phyloP scores from a whole-genome alignment of 2,113 vertebrate genomes.

The Gnathonemus longibarbis region DNA sequence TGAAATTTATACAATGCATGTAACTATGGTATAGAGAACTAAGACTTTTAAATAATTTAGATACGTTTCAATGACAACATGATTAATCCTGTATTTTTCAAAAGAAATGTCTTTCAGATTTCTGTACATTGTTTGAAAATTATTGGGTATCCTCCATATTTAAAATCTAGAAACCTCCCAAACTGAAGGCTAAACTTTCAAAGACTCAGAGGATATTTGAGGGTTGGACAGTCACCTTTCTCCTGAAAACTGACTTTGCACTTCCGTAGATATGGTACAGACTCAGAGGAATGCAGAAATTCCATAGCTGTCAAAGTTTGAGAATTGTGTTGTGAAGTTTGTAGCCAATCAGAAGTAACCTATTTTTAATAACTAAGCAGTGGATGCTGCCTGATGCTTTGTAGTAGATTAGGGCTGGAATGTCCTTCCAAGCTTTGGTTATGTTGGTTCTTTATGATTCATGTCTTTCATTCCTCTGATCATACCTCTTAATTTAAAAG shows the following conservation, averaged over 20 bases:
- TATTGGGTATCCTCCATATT: background rate
- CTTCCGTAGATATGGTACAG: background rate
- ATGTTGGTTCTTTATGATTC: background rate
- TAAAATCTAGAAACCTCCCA: background rate
- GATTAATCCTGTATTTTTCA: background rate
- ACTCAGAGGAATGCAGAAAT: background rate
- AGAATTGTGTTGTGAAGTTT: background rate
- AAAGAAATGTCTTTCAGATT: background rate
- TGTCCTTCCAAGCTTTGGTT: background rate
- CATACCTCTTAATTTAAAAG: background rate
- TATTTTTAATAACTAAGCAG: background rate
- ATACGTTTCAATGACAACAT: background rate
- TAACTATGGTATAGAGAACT: background rate
- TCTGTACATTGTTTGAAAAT: background rate
- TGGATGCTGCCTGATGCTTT: too few relatives aligned
- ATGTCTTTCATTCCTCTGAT: background rate
- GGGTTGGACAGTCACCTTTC: background rate
- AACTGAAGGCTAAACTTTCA: background rate
- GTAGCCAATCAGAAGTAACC: background rate
- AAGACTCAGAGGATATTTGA: background rate
- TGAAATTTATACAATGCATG: background rate
- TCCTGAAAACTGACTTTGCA: background rate
- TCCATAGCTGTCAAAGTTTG: background rate
- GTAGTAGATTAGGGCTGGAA: background rate
- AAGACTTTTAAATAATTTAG: background rate